Base-by-base conservation (phyloP, 2,888 invertebrate genomes). In the Lydus trimaculatus region DNA sequence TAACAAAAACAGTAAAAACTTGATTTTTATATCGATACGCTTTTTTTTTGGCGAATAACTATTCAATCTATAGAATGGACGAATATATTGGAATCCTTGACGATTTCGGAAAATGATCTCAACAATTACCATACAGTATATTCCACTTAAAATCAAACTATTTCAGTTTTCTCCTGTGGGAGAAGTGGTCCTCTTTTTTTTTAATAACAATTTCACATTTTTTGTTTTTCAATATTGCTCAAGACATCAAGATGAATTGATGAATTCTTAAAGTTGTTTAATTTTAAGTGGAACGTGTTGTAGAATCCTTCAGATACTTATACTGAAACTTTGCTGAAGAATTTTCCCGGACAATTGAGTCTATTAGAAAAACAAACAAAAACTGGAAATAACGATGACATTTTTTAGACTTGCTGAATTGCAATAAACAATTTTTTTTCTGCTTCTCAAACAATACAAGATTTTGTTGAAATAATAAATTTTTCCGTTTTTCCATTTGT, bases 311-410 rank as follows among this genome's bases (percentile, higher is more conserved):
- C 28, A 28, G 28, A 36, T 36, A 13, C 36, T 36, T 36, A 33
- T 33, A 33, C 9, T 11, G 33, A 11, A 36, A 36, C 15, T 43
- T 43, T 43, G 8, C 7, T 43, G 33, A 33, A 33, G n/a, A 33
- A 33, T 33, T 33, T 8, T 11, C 33, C 8, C 33, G 11, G 11
- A 2, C 33, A 11, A 33, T 7, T 6, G 8, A 17, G 43, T 43
- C 43, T 43, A 43, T 43, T 43, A n/a, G 17, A 43, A 43, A 43
- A 43, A 43, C 43, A 43, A 43, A 43, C 43, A 43, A 43, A 43
- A 43, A 43, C 43, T 43, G n/a, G 43, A n/a, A n/a, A 43, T 43
- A 43, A 43, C 43, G 7, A 43, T 43, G 43, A 17, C 17, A 17
- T 43, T 43, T n/a, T 43, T n/a, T 28, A 43, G 43, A 43, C 6